Base-by-base conservation (phyloP, 2,888 invertebrate genomes). In the Tricholauxania praeusta region DNA sequence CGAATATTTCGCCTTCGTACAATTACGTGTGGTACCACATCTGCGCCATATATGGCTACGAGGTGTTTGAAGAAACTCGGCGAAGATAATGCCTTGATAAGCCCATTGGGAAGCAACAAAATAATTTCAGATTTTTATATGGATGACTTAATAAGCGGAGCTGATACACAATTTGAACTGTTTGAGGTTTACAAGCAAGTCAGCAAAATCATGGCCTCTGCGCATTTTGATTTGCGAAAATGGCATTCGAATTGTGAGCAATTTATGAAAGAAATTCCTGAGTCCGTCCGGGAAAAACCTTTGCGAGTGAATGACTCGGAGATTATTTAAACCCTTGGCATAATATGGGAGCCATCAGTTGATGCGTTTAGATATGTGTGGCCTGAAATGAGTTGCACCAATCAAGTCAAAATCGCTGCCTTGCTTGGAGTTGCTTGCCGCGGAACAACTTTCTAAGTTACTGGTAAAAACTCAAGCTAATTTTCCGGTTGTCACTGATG, bases 341-440 rank as follows among this genome's bases (percentile, higher is more conserved):
- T 72, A 19, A 68, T 60, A 0, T 74, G 74, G 76, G 71, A 55
- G 53, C 73, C 74, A 67, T 19, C 52, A 7, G 22, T 52, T 49
- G 76, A 76, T 63, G 22, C 55, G 3, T 71, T 72, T 12, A 39
- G 60, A 2, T 74, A 76, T 19, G 48, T 73, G 10, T 72, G 62
- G 70, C 55, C n/a, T 19, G 32, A 39, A 12, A 51, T 60, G 66
- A 49, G 72, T 77, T 32, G 75, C 72, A 59, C 73, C 74, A 15
- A 49, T 74, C 0, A 73, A 77, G 51, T 72, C 72, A 1, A 63
- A 75, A 72, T 73, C 71, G 1, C 28, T 77, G 2, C 76, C 77
- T 1, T 52, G 73, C 4, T 19, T 75, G 12, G 74, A 77, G 39
- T 39, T 75, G 15, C 28, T 69, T 22, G 72, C 59, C 12, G 75